phyloP scores from a whole-genome alignment of 2,888 invertebrate genomes.

The Brachynemurus nebulosus region DNA sequence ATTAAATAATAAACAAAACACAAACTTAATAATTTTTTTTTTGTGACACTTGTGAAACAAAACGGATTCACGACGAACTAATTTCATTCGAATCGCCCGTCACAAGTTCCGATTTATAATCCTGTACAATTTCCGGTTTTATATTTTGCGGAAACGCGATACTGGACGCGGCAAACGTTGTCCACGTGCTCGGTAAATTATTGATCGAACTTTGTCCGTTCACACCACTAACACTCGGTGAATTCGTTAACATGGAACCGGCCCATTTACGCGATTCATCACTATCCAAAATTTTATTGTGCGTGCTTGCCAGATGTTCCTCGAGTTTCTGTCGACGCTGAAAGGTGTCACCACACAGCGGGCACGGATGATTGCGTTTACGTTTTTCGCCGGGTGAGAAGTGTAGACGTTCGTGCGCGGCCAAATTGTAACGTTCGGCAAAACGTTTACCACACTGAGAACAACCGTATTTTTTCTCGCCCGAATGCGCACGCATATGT shows the following conservation, averaged over 20 bases:
- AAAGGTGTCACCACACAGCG: conserved; percentile 23
- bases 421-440: conserved; percentile 38
- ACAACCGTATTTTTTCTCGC: conserved; percentile 46
- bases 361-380: conserved; percentile 16
- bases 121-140: too few relatives aligned
- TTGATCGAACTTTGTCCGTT: too few relatives aligned
- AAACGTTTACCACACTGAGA: conserved; percentile 42
- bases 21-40: too few relatives aligned
- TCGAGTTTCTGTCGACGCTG: conserved; percentile 25
- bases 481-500: conserved; percentile 50
- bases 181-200: too few relatives aligned
- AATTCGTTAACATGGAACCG: conserved; percentile 12
- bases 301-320: conserved; percentile 24
- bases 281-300: conserved; percentile 20
- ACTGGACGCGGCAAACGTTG: too few relatives aligned
- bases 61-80: too few relatives aligned
- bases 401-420: conserved; percentile 25
- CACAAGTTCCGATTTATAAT: too few relatives aligned
- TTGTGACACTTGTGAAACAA: too few relatives aligned
- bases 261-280: conserved; percentile 19
- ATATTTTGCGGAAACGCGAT: too few relatives aligned
- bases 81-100: too few relatives aligned
- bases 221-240: too few relatives aligned
- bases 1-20: too few relatives aligned
- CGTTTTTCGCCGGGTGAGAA: conserved; percentile 6